These are phyloP conservation scores for Aplochiton taeniatus DNA, from an alignment of 2,797 vertebrate genomes.

Conservation along the genomic window DNA sequence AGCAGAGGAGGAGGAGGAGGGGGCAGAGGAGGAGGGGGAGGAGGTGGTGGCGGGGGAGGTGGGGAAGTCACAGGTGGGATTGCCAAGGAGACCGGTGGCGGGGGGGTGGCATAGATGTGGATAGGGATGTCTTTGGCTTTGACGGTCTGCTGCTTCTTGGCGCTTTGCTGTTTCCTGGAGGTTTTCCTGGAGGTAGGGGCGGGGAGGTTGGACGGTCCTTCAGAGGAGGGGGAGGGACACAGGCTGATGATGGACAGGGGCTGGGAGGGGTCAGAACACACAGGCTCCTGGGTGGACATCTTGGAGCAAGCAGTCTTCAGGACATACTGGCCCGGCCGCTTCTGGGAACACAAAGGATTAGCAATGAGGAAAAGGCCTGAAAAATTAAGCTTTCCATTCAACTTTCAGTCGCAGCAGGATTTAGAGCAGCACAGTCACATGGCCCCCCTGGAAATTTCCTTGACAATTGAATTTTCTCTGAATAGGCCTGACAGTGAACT, in stretches of 20 bases:
- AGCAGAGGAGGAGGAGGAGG: conserved; percentile 34
- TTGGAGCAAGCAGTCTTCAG: conserved; percentile 72
- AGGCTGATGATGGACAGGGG: conserved; percentile 56
- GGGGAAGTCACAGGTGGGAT: conserved; percentile 25
- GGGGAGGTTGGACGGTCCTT: conserved; percentile 31
- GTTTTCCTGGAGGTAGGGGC: conserved; percentile 41
- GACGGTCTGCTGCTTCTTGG: conserved; percentile 28
- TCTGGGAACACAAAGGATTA: conserved; percentile 64
- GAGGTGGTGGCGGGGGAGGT: conserved; percentile 4
- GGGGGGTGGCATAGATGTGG: conserved; percentile 64
- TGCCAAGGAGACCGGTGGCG: conserved; percentile 5
- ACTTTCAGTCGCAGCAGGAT: no score
- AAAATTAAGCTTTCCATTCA: neutral
- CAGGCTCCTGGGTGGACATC: conserved; percentile 26
- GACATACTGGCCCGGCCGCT: conserved; percentile 75
- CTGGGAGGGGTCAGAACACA: conserved; percentile 38
- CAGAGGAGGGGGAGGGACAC: conserved; percentile 24
- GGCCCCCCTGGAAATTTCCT: no score
- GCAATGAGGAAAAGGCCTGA: conserved; percentile 3
- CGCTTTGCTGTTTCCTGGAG: conserved; percentile 24
- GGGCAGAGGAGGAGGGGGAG: conserved; percentile 11
- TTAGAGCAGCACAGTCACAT: neutral
- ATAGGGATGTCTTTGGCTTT: conserved; percentile 66
- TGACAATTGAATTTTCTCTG: conserved; percentile 6
- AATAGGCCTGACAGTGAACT: conserved; percentile 5